phyloP scores from a whole-genome alignment of 2,888 invertebrate species.

The Catocala sponsa region DNA sequence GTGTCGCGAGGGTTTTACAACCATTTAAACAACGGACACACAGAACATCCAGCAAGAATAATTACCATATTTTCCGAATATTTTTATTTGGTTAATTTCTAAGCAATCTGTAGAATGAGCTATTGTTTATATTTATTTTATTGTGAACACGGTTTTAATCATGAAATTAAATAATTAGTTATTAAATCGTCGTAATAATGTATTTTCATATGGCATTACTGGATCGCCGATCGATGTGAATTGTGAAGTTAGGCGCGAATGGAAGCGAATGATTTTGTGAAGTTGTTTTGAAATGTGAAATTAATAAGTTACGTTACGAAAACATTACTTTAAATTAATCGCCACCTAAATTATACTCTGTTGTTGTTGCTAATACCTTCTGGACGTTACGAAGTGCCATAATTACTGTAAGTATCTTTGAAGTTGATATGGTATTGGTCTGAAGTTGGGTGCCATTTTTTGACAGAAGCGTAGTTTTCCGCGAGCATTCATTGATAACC shows the following conservation, averaged over 20 bases:
- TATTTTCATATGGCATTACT: constrained; percentile 1
- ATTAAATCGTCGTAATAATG: background rate
- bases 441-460: constrained; percentile 43
- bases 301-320: background rate
- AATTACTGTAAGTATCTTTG: constrained; percentile 12
- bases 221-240: background rate
- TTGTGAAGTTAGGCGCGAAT: constrained; percentile 6
- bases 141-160: no score
- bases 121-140: no score
- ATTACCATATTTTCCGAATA: no score
- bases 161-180: no score
- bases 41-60: no score
- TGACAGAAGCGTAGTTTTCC: constrained; percentile 37
- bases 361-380: background rate
- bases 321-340: background rate
- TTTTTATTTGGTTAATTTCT: no score
- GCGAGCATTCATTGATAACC: constrained; percentile 38
- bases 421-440: constrained; percentile 2
- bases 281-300: constrained; percentile 1
- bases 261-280: constrained; percentile 16
- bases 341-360: background rate
- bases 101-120: no score
- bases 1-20: no score
- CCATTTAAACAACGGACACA: no score
- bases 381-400: background rate